These are phyloP conservation scores for Urophycis tenuis DNA, from an alignment of 2,797 vertebrate species.

Conservation along the genomic window DNA sequence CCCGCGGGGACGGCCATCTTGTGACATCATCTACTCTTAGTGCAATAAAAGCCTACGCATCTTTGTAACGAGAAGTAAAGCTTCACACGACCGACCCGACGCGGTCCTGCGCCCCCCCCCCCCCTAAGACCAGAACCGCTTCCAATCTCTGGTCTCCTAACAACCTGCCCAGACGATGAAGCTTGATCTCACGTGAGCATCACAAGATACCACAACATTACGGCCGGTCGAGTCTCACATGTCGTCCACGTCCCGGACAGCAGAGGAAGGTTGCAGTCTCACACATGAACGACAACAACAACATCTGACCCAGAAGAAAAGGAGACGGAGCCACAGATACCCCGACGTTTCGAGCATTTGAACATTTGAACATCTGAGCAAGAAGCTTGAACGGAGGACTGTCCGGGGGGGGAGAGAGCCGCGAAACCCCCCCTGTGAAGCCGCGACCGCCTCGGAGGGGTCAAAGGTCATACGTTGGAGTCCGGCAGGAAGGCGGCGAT, in stretches of 20 bases:
- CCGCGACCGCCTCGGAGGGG: background rate
- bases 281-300: background rate
- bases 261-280: background rate
- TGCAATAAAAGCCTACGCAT: slow-evolving; percentile 69
- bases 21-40: slow-evolving; percentile 64
- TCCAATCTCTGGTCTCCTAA: slow-evolving; percentile 25
- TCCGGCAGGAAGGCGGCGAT: slow-evolving; percentile 89
- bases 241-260: background rate
- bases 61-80: background rate
- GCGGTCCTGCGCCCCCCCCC: background rate
- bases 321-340: background rate
- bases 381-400: background rate
- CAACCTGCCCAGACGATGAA: slow-evolving; percentile 85
- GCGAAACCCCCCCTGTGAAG: background rate
- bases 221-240: background rate
- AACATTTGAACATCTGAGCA: background rate
- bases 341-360: background rate
- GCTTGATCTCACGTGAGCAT: slow-evolving; percentile 66
- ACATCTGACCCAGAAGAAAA: background rate
- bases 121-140: background rate
- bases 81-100: slow-evolving; percentile 44
- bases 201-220: background rate
- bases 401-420: no score
- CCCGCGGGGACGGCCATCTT: slow-evolving; percentile 70
- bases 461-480: slow-evolving; percentile 66